A percentile compares a stretch with the other conserved stretches of the same genome.
phyloP scores from a whole-genome alignment of 1,140 invertebrate genomes.

The Pissodes strobi region DNA sequence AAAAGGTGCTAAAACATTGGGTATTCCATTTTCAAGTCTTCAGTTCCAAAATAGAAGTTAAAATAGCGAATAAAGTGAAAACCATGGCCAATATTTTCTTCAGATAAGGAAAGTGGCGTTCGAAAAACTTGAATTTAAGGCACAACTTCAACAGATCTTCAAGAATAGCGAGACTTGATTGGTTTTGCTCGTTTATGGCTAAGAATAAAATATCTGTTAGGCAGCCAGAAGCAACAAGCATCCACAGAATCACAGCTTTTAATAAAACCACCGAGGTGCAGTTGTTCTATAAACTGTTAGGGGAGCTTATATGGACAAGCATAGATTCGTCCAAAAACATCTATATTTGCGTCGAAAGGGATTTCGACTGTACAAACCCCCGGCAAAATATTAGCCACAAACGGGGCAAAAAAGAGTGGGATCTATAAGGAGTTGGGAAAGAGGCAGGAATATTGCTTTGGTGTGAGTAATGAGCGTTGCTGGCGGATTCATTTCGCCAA shows the following conservation, averaged over 20 bases:
- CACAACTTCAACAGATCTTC: constrained; percentile 43
- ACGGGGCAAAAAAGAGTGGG: constrained; percentile 55
- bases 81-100: constrained; percentile 35
- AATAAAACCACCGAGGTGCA: constrained; percentile 40
- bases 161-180: constrained; percentile 34
- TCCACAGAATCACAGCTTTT: constrained; percentile 38
- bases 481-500: constrained; percentile 23
- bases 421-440: constrained; percentile 39
- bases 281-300: constrained; percentile 43
- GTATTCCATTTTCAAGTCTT: too few species aligned
- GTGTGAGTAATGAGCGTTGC: constrained; percentile 33
- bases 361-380: constrained; percentile 56
- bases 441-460: constrained; percentile 29
- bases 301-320: constrained; percentile 4
- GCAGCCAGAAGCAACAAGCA: constrained; percentile 40
- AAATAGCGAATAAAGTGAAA: constrained; percentile 25
- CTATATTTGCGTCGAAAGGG: constrained; percentile 59
- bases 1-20: too few species aligned
- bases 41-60: constrained; percentile 24
- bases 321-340: constrained; percentile 26
- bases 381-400: constrained; percentile 53
- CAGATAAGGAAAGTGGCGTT: constrained; percentile 27
- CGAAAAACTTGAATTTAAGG: constrained; percentile 38
- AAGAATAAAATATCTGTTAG: constrained; percentile 46
- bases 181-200: constrained; percentile 33